Conservation (phyloP, 2,113 vertebrate species). For the Cephalopholis sonnerati region DNA sequence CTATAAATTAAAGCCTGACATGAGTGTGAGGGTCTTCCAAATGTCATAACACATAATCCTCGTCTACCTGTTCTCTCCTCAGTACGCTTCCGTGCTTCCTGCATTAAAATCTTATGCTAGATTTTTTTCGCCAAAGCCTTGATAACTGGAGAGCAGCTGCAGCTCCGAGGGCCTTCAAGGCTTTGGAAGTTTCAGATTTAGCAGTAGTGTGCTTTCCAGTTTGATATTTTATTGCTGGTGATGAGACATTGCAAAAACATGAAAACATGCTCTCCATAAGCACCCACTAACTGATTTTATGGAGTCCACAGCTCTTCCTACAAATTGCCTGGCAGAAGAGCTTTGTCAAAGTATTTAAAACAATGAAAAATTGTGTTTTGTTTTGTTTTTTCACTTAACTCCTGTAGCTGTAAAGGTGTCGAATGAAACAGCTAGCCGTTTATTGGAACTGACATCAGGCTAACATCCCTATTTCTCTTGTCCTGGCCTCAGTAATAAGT, state of each 20-base stretch:
- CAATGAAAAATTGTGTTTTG: background rate
- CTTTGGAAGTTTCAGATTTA: conserved; percentile 6
- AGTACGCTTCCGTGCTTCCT: background rate
- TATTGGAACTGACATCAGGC: background rate
- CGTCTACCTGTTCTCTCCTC: background rate
- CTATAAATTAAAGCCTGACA: conserved; percentile 5
- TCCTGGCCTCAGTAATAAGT: background rate
- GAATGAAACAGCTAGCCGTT: background rate
- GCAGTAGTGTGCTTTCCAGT: background rate
- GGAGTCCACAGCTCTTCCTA: background rate
- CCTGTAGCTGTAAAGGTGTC: background rate
- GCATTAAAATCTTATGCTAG: conserved; percentile 2
- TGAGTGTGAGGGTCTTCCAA: conserved; percentile 18
- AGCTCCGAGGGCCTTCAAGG: background rate
- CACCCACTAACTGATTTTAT: background rate
- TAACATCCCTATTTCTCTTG: background rate
- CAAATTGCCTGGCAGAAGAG: background rate
- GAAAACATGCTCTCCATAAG: background rate
- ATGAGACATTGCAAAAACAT: background rate
- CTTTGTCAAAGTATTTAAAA: background rate
- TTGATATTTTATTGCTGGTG: background rate
- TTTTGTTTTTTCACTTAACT: background rate
- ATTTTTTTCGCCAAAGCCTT: background rate
- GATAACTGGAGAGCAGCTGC: background rate
- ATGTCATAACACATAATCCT: background rate